Conservation (phyloP, 2,797 vertebrate species). For the Brachymystax lenok region DNA sequence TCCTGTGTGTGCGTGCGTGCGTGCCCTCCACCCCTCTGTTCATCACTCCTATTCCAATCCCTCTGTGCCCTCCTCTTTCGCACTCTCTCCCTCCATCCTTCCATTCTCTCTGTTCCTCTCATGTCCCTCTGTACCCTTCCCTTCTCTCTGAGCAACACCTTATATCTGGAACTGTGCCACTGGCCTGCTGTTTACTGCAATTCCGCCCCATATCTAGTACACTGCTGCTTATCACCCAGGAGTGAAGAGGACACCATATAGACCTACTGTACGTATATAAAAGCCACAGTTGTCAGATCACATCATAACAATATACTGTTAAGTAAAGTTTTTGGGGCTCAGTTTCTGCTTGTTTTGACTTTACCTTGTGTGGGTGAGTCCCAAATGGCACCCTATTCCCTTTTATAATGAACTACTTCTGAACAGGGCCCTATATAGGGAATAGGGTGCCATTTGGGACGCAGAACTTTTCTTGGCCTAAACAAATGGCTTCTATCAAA, state of each 20-base stretch:
- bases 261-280: constrained; percentile 20
- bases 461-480: constrained; percentile 27
- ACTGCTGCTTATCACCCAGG: constrained; percentile 30
- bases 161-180: constrained; percentile 20
- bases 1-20: constrained; percentile 50
- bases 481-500: constrained; percentile 21
- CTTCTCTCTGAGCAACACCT: constrained; percentile 20
- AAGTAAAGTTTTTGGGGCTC: background rate
- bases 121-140: background rate
- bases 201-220: constrained; percentile 24
- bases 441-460: too few species aligned
- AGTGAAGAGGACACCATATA: constrained; percentile 39
- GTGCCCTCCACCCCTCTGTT: background rate
- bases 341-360: background rate
- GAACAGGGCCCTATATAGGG: too few species aligned
- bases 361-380: too few species aligned
- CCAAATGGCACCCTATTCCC: too few species aligned
- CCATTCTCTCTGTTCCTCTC: background rate
- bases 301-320: background rate
- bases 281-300: background rate
- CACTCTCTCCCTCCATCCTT: too few species aligned
- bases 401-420: too few species aligned
- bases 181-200: constrained; percentile 28
- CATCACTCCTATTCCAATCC: background rate
- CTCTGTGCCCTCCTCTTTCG: background rate